Conservation (phyloP, 2,888 invertebrate species). For the Eupeodes luniger region DNA sequence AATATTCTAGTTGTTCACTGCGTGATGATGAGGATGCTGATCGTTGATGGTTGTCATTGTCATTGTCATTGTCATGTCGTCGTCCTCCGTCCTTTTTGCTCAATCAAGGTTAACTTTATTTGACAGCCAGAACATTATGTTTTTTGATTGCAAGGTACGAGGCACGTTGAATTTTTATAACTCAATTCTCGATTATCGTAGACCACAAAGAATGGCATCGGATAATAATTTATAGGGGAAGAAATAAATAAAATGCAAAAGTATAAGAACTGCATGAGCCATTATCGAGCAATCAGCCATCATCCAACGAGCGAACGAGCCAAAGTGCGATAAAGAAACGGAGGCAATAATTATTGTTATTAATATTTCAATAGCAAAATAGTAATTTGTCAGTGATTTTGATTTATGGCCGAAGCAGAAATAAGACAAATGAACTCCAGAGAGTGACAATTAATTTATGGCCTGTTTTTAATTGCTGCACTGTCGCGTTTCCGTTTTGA, state of each 20-base stretch:
- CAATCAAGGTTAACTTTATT: slow-evolving; percentile 64
- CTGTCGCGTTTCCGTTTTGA: slow-evolving; percentile 71
- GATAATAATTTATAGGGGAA: slow-evolving; percentile 18
- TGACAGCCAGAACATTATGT: slow-evolving; percentile 64
- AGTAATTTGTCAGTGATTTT: slow-evolving; percentile 69
- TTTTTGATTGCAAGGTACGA: slow-evolving; percentile 48
- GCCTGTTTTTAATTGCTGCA: slow-evolving; percentile 72
- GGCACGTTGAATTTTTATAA: slow-evolving; percentile 57
- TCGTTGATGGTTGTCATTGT: slow-evolving; percentile 60
- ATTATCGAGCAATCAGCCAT: background rate
- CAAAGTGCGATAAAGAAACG: slow-evolving; percentile 59
- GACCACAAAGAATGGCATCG: background rate
- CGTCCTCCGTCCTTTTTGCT: slow-evolving; percentile 24
- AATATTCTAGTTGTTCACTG: slow-evolving; percentile 64
- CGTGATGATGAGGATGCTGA: slow-evolving; percentile 67
- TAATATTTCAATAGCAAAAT: slow-evolving; percentile 68
- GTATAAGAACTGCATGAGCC: slow-evolving; percentile 29
- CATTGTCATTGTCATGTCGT: background rate
- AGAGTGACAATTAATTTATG: slow-evolving; percentile 73
- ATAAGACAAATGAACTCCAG: slow-evolving; percentile 71
- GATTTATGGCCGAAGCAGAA: slow-evolving; percentile 65
- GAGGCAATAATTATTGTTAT: slow-evolving; percentile 65
- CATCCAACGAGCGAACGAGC: background rate
- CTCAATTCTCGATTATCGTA: slow-evolving; percentile 54
- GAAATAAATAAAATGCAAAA: slow-evolving; percentile 9